Evolutionary conservation across 2,113 vertebrate genomes (phyloP).

Genomic region (Corvus moneduloides): DNA sequence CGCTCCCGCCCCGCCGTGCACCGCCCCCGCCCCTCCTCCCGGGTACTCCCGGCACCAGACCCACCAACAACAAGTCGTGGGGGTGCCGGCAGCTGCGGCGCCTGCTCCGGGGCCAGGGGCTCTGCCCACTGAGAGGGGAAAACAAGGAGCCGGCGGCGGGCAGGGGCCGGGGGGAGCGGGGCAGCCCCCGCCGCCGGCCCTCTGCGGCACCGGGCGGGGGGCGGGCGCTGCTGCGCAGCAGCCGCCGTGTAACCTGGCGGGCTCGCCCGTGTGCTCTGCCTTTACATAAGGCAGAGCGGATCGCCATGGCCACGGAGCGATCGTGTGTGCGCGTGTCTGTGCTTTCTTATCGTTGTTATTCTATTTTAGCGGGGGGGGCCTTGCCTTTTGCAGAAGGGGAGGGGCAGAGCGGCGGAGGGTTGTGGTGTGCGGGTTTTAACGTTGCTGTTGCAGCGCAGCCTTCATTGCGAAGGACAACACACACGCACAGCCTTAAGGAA

Average conservation of each 20-base stretch:
- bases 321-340: background rate
- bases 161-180: background rate
- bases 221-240: conserved; percentile 31
- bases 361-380: background rate
- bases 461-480: background rate
- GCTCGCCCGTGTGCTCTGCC: conserved; percentile 25
- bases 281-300: background rate
- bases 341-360: background rate
- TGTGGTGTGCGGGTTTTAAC: background rate
- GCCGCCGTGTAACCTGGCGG: background rate
- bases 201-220: conserved; percentile 62
- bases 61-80: conserved; percentile 26
- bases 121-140: background rate
- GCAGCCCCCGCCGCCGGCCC: background rate
- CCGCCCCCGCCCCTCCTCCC: conserved; percentile 50
- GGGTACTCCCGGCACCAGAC: conserved; percentile 20
- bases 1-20: conserved; percentile 24
- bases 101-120: background rate
- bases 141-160: background rate
- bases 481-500: background rate
- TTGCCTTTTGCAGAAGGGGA: background rate
- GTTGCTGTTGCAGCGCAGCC: background rate
- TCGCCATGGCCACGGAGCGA: background rate
- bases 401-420: background rate
- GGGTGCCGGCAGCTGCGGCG: background rate